A percentile compares a stretch with the other conserved stretches of the same genome.
These are phyloP conservation scores for Myotis davidii DNA, from an alignment of 2,113 vertebrate species.

Conservation along the genomic window DNA sequence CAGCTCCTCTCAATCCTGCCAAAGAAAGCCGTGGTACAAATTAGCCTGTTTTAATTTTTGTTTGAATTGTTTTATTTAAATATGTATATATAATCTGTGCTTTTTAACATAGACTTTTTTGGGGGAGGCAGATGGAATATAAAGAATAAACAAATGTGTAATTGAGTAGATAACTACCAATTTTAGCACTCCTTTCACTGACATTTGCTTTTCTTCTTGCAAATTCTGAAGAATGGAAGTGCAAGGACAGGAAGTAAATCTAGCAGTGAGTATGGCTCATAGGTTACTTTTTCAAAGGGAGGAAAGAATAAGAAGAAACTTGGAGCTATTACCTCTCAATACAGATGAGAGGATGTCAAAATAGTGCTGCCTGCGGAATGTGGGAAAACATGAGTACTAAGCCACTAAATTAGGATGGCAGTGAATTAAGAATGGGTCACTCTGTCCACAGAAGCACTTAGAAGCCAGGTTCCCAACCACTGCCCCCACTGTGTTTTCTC, in stretches of 20 bases:
- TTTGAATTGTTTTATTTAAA: neutral
- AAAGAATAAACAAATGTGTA: neutral
- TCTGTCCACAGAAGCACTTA: neutral
- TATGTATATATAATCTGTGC: neutral
- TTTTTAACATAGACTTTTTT: neutral
- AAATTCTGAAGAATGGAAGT: neutral
- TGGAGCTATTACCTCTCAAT: neutral
- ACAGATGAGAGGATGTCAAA: neutral
- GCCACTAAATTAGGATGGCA: too few species aligned
- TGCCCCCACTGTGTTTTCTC: neutral
- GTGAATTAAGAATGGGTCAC: neutral
- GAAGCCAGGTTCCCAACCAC: neutral
- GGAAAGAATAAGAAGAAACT: neutral
- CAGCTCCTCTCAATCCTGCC: neutral
- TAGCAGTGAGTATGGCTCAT: neutral
- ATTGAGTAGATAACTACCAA: neutral
- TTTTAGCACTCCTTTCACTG: neutral
- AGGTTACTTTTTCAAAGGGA: neutral
- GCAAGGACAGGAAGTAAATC: neutral
- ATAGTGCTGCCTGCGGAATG: neutral
- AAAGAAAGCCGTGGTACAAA: neutral
- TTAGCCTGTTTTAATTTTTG: neutral
- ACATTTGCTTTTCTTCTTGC: neutral
- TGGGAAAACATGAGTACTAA: neutral
- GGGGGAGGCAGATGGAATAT: neutral